A percentile compares a stretch with the other conserved stretches of the same genome.
phyloP scores from a whole-genome alignment of 2,797 vertebrate species.

The Hoplostethus mediterraneus region DNA sequence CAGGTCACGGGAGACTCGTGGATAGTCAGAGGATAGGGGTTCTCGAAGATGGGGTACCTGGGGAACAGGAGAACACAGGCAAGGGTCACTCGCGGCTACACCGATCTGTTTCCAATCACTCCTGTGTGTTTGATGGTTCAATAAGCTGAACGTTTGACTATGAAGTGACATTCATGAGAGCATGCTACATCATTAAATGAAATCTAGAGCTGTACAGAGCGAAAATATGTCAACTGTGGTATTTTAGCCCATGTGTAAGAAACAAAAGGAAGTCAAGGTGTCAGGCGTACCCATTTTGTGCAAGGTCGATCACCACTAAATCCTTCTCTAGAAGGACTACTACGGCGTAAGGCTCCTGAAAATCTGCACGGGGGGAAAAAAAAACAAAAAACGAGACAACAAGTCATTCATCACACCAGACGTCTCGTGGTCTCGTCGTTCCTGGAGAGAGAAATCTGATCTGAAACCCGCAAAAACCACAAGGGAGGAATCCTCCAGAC shows the following conservation, averaged over 20 bases:
- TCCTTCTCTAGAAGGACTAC: constrained; percentile 99
- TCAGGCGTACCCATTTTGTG: constrained; percentile 96
- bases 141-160: neutral
- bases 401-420: constrained; percentile 29
- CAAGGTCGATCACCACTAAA: constrained; percentile 99
- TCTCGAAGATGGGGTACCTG: constrained; percentile 99
- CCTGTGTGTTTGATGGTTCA: too few relatives aligned
- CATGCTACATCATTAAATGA: neutral
- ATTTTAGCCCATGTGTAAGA: constrained; percentile 18
- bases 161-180: neutral
- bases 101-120: constrained; percentile 3
- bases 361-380: constrained; percentile 88
- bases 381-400: constrained; percentile 19
- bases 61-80: constrained; percentile 21
- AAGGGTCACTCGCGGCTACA: constrained; percentile 15
- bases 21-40: constrained; percentile 97
- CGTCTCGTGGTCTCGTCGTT: constrained; percentile 12
- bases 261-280: constrained; percentile 25
- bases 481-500: constrained; percentile 35
- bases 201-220: neutral
- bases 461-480: constrained; percentile 54
- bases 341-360: constrained; percentile 99
- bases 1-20: constrained; percentile 99
- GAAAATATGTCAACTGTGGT: constrained; percentile 15
- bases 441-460: constrained; percentile 28